These are phyloP conservation scores for Achroia grisella DNA, from an alignment of 1,140 invertebrate species.

Conservation along the genomic window DNA sequence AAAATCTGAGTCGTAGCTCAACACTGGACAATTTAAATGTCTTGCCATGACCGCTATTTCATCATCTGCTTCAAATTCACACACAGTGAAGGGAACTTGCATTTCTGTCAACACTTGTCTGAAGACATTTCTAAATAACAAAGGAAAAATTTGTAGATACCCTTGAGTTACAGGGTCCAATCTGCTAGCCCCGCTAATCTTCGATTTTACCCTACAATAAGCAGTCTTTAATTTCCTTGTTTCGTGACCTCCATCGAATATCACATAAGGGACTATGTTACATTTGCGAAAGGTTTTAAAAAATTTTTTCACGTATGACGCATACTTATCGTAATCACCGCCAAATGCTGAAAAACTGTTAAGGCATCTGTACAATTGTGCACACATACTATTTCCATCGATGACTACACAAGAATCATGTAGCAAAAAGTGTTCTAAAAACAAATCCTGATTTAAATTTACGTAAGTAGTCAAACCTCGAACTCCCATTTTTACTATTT, in stretches of 20 bases:
- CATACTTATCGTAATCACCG: conserved; percentile 90
- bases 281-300: conserved; percentile 83
- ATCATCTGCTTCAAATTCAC: conserved; percentile 91
- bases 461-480: conserved; percentile 88
- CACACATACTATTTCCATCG: conserved; percentile 86
- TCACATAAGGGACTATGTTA: conserved; percentile 82
- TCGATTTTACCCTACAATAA: conserved; percentile 76
- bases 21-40: conserved; percentile 84
- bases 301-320: conserved; percentile 77
- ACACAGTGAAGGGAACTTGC: conserved; percentile 78
- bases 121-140: conserved; percentile 83
- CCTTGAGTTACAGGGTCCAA: conserved; percentile 63
- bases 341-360: conserved; percentile 83
- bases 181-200: conserved; percentile 74
- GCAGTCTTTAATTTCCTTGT: conserved; percentile 84
- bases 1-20: conserved; percentile 95
- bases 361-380: conserved; percentile 80
- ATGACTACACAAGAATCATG: conserved; percentile 84
- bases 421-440: conserved; percentile 78
- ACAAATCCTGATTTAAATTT: conserved; percentile 77
- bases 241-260: conserved; percentile 89
- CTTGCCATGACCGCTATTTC: conserved; percentile 86
- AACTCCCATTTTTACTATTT: conserved; percentile 89
- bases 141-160: conserved; percentile 77
- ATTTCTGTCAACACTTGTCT: conserved; percentile 78